Evolutionary conservation across 2,113 vertebrate genomes (phyloP), one percentile per base, ranked within the genome.

Genomic region (Dryoscopus gambensis): DNA sequence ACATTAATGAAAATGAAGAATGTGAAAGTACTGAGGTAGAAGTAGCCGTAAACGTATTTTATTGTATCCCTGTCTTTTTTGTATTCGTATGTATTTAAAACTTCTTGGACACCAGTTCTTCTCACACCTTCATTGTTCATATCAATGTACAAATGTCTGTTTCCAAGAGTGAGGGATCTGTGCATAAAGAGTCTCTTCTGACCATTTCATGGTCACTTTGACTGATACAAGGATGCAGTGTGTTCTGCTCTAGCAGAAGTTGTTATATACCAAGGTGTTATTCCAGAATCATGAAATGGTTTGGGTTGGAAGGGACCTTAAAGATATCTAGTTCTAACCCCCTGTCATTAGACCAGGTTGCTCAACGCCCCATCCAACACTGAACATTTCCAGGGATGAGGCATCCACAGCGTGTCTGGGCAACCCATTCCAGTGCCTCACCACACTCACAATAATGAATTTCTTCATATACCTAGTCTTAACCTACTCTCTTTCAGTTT

Each of bases 21-120:
- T 20, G 19, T 11, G 39, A 19, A 85, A 55, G 16, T 49, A 35
- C 15, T 15, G 50, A 80, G 27, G 15, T 31, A 37, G 24, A 57
- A 40, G 22, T 47, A 76, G 19, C 23, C 2, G 0, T 46, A 3
- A 1, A 0, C 24, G 31, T 30, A 11, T 65, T 40, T 46, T 65
- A 9, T 44, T n/a, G 27, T 21, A 30, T 53, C 53, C 6, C 13
- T 24, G 10, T 33, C 44, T 50, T 68, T 40, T 50, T 83, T 33
- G 5, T 47, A 22, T 20, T 3, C 5, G 0, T 12, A 3, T 6
- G 9, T 50, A 24, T 57, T 87, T 74, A 50, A 74, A 91, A 52
- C 33, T 55, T 65, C 16, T 11, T 0, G 0, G n/a, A 44, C 0
- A 1, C 37, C 27, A 14, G 0, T 75, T 62, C 42, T 86, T 74